These are phyloP conservation scores for Drosophila takahashii DNA, from an alignment of 1,140 invertebrate species.

Conservation along the genomic window DNA sequence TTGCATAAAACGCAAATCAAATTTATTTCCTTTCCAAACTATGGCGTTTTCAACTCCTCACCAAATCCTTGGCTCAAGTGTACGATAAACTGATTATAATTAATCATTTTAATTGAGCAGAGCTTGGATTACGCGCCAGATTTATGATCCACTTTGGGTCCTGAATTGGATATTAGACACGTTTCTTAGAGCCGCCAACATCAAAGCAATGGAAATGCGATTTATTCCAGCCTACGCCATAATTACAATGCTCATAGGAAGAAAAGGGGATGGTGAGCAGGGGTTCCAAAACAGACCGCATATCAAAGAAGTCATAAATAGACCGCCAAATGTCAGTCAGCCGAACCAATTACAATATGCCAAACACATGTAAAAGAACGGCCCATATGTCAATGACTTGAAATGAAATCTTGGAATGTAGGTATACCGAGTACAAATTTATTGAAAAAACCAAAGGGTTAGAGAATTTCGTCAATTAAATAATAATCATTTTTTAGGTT, in stretches of 20 bases:
- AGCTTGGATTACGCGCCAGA: slow-evolving; percentile 22
- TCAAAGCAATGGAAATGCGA: slow-evolving; percentile 36
- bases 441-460: too few species aligned
- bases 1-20: slow-evolving; percentile 4
- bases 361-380: slow-evolving; percentile 15
- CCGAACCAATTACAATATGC: slow-evolving; percentile 37
- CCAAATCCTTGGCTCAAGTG: neutral
- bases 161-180: slow-evolving; percentile 14
- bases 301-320: slow-evolving; percentile 35
- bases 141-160: slow-evolving; percentile 15
- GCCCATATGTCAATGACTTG: too few species aligned
- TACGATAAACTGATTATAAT: slow-evolving; percentile 1
- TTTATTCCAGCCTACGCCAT: slow-evolving; percentile 9
- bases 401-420: too few species aligned
- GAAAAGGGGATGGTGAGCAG: neutral
- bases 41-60: neutral
- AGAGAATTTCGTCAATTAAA: too few species aligned
- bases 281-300: neutral
- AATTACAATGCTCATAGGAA: slow-evolving; percentile 18
- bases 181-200: slow-evolving; percentile 9
- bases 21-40: slow-evolving; percentile 2
- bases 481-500: too few species aligned
- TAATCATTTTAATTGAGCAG: slow-evolving; percentile 17
- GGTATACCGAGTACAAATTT: too few species aligned
- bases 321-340: slow-evolving; percentile 19